Conservation (phyloP, 92 coral and sea anemone species). For the Chrysogorgia sp. region DNA sequence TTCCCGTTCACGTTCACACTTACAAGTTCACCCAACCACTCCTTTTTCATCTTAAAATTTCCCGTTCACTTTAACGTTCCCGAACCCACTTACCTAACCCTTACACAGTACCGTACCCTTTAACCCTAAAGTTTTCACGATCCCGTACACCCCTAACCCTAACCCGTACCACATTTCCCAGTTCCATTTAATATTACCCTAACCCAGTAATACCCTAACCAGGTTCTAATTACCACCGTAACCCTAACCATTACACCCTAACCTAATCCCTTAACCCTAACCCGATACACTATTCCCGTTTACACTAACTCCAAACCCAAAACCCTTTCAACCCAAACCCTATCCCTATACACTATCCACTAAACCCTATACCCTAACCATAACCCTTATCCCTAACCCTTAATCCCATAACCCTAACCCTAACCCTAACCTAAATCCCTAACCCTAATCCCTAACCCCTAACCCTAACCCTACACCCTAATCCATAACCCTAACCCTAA, state of each 20-base stretch:
- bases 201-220: constrained; percentile 52
- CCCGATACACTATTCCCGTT: constrained; percentile 25
- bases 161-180: constrained; percentile 18
- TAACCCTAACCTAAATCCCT: not conserved
- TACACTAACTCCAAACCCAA: constrained; percentile 36
- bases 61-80: no score
- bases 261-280: constrained; percentile 43
- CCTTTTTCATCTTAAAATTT: no score
- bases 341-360: constrained; percentile 30
- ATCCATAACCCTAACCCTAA: constrained; percentile 51
- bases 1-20: no score
- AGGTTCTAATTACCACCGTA: no score
- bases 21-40: no score
- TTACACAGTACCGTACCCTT: constrained; percentile 21
- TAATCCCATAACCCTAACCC: constrained; percentile 30
- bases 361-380: constrained; percentile 21
- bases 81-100: no score
- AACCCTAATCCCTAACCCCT: constrained; percentile 23
- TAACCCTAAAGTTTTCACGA: constrained; percentile 35
- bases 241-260: constrained; percentile 50
- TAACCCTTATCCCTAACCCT: constrained; percentile 40
- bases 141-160: constrained; percentile 37
- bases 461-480: constrained; percentile 39
- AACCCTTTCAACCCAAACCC: constrained; percentile 32
- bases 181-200: constrained; percentile 41